These are phyloP conservation scores for Eupithecia vulgata DNA, from an alignment of 2,888 invertebrate species.

Conservation along the genomic window DNA sequence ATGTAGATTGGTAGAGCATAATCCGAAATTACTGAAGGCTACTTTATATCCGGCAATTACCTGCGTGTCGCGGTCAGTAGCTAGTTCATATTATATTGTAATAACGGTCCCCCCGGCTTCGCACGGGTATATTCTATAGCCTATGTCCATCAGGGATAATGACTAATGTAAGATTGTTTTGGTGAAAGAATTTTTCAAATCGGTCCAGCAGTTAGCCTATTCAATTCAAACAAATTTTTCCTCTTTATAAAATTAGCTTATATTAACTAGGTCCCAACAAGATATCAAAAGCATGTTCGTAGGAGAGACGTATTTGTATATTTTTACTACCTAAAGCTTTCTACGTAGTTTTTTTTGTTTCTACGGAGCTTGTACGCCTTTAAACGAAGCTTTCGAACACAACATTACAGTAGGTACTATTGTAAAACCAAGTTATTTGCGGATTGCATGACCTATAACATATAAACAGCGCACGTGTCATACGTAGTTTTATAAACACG, in stretches of 20 bases:
- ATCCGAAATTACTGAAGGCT: neutral
- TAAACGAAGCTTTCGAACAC: neutral
- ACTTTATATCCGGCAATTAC: neutral
- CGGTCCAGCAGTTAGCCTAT: no score
- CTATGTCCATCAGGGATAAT: no score
- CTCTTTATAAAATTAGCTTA: no score
- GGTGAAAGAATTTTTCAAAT: no score
- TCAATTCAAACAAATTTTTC: no score
- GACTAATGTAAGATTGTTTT: no score
- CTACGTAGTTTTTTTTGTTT: no score
- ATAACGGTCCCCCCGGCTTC: no score
- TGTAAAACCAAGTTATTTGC: slow-evolving; percentile 36
- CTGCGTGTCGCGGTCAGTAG: neutral
- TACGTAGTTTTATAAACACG: slow-evolving; percentile 32
- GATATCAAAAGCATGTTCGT: neutral
- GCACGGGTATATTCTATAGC: no score
- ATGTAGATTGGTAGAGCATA: neutral
- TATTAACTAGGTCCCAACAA: neutral
- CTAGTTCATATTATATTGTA: no score
- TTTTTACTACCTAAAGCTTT: neutral
- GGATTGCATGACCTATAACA: slow-evolving; percentile 42
- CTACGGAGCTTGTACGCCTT: neutral
- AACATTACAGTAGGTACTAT: neutral
- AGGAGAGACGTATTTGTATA: neutral
- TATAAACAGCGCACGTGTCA: slow-evolving; percentile 40